phyloP scores from a whole-genome alignment of 1,140 invertebrate species.

The Drosophila sechellia region DNA sequence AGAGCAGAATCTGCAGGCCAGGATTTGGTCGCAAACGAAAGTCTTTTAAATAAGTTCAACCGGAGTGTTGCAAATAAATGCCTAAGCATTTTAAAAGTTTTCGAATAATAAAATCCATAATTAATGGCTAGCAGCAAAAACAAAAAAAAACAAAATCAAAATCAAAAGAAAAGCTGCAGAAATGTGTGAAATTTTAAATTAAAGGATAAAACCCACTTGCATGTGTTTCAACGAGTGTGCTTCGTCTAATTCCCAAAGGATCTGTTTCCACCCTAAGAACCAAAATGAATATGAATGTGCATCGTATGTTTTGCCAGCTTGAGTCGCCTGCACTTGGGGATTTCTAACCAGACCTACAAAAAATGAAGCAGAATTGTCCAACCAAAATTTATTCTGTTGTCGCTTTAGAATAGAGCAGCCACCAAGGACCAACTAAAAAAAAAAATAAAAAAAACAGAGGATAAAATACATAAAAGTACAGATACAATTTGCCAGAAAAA shows the following conservation, averaged over 20 bases:
- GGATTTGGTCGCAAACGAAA: constrained; percentile 28
- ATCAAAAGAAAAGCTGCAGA: constrained; percentile 21
- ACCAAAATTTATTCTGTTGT: constrained; percentile 61
- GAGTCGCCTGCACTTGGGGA: constrained; percentile 55
- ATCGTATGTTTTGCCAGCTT: constrained; percentile 50
- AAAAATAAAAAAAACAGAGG: constrained; percentile 26
- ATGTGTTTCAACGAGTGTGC: constrained; percentile 7
- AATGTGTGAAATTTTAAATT: constrained; percentile 37
- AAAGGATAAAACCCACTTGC: constrained; percentile 30
- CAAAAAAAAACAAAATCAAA: constrained; percentile 15
- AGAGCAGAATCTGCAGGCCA: constrained; percentile 31
- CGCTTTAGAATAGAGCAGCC: constrained; percentile 57
- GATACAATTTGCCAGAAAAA: constrained; percentile 46
- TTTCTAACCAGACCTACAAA: constrained; percentile 26
- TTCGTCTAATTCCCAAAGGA: constrained; percentile 40
- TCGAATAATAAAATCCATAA: constrained; percentile 38
- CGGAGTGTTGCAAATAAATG: constrained; percentile 6
- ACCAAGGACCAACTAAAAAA: constrained; percentile 52
- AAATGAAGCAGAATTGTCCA: constrained; percentile 47
- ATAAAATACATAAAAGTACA: constrained; percentile 52
- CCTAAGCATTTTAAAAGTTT: constrained; percentile 11
- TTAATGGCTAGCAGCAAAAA: constrained; percentile 27
- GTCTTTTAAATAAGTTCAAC: constrained; percentile 19
- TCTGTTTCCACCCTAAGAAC: constrained; percentile 46
- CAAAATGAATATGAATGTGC: constrained; percentile 56